Evolutionary conservation across 2,888 invertebrate species (phyloP), one percentile per base, ranked within the genome.

Genomic region (Ophion slaviceki): DNA sequence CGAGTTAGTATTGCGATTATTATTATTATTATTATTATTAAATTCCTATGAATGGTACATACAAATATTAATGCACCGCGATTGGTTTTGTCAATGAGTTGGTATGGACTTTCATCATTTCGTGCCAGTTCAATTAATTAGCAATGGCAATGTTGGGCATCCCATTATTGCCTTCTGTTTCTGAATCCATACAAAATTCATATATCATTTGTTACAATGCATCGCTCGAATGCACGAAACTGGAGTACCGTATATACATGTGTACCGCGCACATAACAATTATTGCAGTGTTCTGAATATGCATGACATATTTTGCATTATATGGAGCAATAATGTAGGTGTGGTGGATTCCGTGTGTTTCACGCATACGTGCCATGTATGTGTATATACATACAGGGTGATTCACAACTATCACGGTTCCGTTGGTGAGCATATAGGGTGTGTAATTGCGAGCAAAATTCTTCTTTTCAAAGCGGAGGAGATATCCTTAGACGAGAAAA

Each of bases 161-260:
- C n/a, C 2, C 59, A 67, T 67, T 66, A 67, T 77, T 57, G 66
- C 45, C 17, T 80, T 32, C 45, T 72, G n/a, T 24, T 66, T 59
- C 53, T 72, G 40, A 20, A 66, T 59, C 47, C 66, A 62, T 86
- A 68, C 64, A 77, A 79, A 82, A 86, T 86, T 83, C 80, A 77
- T 86, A 86, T 83, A 86, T 72, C 71, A 36, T 80, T 70, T 80
- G 83, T 86, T 86, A 86, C 82, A 70, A 80, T 83, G 74, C 80
- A 78, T 59, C 67, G 47, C 14, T 47, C 47, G 76, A 77, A 86
- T 80, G 80, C 61, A 80, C 82, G 76, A 68, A 62, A 82, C 57
- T 40, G 45, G 53, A n/a, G 24, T 47, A 45, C 61, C 14, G 20
- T 40, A 11, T 47, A 11, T 47, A 47, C 14, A 47, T 14, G 47